phyloP scores from a whole-genome alignment of 2,113 vertebrate genomes.

The Varanus salvator region DNA sequence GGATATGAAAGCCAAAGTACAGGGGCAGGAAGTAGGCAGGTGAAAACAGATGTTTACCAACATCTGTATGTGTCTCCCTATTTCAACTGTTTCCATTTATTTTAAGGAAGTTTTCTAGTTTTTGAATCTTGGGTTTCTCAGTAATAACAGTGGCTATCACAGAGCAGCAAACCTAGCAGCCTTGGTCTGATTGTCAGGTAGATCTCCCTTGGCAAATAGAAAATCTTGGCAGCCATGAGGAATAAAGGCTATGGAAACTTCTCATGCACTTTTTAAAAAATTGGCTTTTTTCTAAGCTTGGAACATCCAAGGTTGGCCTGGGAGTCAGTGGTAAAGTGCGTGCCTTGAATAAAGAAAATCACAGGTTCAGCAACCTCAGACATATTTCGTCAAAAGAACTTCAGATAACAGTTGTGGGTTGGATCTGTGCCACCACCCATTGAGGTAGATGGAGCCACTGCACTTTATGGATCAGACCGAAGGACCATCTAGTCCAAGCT shows the following conservation, averaged over 20 bases:
- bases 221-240: too few species aligned
- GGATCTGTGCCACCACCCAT: neutral
- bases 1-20: neutral
- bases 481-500: neutral
- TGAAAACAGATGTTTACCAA: neutral
- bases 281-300: neutral
- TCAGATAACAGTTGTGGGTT: neutral
- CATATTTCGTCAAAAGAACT: neutral
- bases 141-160: neutral
- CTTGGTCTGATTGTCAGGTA: neutral
- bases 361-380: neutral
- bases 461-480: neutral
- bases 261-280: neutral
- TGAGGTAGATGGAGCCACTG: neutral
- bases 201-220: neutral
- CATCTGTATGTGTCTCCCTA: neutral
- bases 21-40: neutral
- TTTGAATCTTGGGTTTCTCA: neutral
- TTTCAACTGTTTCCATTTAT: neutral
- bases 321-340: neutral
- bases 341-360: neutral
- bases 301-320: neutral
- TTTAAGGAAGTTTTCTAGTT: neutral
- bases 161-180: neutral
- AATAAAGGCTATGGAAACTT: neutral